These are phyloP conservation scores for Hemaris fuciformis DNA, from an alignment of 2,888 invertebrate genomes.

Conservation along the genomic window DNA sequence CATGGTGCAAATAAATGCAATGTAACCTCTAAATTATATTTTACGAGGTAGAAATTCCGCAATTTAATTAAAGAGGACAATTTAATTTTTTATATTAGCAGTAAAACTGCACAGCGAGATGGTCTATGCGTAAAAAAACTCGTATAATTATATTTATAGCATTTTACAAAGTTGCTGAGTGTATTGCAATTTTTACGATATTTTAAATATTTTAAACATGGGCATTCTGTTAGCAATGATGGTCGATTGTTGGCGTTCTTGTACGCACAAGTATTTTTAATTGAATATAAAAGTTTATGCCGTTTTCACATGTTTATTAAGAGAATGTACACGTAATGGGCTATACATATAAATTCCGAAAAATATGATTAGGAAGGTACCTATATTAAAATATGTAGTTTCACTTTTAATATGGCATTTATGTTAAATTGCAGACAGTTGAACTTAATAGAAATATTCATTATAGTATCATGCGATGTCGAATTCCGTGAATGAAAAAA, in stretches of 20 bases:
- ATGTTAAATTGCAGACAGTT: too few relatives aligned
- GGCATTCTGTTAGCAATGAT: constrained; percentile 19
- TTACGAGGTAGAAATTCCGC: neutral
- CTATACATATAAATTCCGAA: too few relatives aligned
- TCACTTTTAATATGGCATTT: too few relatives aligned
- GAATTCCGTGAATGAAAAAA: too few relatives aligned
- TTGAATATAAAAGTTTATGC: neutral
- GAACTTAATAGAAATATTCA: too few relatives aligned
- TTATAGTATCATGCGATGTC: too few relatives aligned
- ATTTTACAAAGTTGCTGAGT: constrained; percentile 36
- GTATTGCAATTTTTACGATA: constrained; percentile 36
- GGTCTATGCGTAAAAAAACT: constrained; percentile 37
- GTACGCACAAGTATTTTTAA: constrained; percentile 11
- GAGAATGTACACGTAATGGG: too few relatives aligned
- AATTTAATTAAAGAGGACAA: constrained; percentile 11
- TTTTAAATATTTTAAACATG: constrained; percentile 23
- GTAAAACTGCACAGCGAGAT: constrained; percentile 34
- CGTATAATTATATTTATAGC: constrained; percentile 40
- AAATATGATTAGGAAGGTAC: too few relatives aligned
- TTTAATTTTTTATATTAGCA: constrained; percentile 33
- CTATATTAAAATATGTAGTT: too few relatives aligned
- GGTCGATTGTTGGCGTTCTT: constrained; percentile 9
- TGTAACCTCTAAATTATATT: neutral
- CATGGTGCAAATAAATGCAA: too few relatives aligned
- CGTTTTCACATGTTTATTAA: neutral